Evolutionary conservation across 2,113 vertebrate genomes (phyloP).

Genomic region (Ammodytes marinus): DNA sequence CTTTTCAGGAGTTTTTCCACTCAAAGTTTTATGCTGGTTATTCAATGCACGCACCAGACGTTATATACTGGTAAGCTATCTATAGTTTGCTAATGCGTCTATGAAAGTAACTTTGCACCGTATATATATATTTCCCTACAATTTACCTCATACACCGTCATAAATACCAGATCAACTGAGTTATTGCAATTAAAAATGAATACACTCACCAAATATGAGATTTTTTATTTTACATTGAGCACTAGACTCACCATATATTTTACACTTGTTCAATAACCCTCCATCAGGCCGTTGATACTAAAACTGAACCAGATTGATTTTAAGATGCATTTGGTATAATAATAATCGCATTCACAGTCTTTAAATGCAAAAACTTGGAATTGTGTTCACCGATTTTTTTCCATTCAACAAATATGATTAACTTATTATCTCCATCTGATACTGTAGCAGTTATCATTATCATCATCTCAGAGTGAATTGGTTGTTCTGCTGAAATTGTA

Average conservation of each 20-base stretch:
- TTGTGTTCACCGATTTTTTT: not conserved
- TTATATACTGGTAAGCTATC: not conserved
- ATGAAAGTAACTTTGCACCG: not conserved
- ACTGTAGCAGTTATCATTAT: not conserved
- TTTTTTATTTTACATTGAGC: not conserved
- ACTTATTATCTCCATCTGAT: not conserved
- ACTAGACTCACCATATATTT: not conserved
- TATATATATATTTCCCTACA: no score
- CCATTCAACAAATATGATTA: no score
- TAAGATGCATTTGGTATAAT: not conserved
- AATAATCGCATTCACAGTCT: not conserved
- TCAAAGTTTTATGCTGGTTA: not conserved
- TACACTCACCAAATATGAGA: not conserved
- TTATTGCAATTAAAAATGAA: not conserved
- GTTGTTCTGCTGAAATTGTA: not conserved
- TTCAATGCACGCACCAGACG: not conserved
- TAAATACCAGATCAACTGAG: not conserved
- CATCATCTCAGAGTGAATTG: not conserved
- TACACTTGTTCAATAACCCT: not conserved
- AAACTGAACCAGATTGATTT: not conserved
- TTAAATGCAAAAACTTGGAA: not conserved
- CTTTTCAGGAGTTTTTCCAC: slow-evolving; percentile 3
- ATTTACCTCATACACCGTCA: not conserved
- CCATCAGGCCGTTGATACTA: not conserved
- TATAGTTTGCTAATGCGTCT: not conserved